These are phyloP conservation scores for Parambassis ranga DNA, from an alignment of 2,797 vertebrate species.

Conservation along the genomic window DNA sequence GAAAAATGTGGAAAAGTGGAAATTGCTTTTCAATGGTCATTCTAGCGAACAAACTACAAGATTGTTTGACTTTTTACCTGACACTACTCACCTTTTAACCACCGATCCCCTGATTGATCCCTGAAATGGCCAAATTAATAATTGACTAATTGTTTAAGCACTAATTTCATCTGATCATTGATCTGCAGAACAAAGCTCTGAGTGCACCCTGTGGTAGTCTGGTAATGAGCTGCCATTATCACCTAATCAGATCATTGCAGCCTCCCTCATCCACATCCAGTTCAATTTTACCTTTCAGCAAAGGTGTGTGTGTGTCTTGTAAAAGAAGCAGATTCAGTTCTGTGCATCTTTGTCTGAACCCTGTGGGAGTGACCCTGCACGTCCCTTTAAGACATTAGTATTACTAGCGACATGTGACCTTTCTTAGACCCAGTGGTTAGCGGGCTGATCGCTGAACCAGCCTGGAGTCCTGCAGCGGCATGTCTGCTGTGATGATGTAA, in stretches of 20 bases:
- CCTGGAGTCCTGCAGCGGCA: constrained; percentile 6
- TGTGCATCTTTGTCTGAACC: constrained; percentile 12
- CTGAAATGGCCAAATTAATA: constrained; percentile 17
- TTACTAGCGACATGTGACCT: constrained; percentile 57
- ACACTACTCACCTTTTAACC: too few relatives aligned
- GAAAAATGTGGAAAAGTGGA: too few relatives aligned
- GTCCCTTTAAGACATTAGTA: constrained; percentile 29
- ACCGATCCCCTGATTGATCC: neutral
- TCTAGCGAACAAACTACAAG: too few relatives aligned
- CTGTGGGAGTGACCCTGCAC: constrained; percentile 12
- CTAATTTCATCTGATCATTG: constrained; percentile 34
- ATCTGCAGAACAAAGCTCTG: constrained; percentile 24
- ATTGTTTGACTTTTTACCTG: neutral
- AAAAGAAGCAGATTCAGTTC: neutral
- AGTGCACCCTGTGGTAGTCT: constrained; percentile 28
- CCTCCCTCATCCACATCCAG: neutral
- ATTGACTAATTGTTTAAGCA: constrained; percentile 28
- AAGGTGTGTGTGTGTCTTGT: neutral
- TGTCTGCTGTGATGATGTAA: constrained; percentile 29
- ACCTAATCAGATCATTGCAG: constrained; percentile 56
- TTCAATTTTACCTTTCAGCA: constrained; percentile 37
- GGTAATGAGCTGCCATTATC: constrained; percentile 60
- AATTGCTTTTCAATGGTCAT: too few relatives aligned
- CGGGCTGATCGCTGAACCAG: neutral
- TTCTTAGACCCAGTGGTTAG: constrained; percentile 33